Percentiles rank a stretch among this genome's conserved stretches.
Conservation (phyloP, 1,140 invertebrate species). For the Leptopilina clavipes region DNA sequence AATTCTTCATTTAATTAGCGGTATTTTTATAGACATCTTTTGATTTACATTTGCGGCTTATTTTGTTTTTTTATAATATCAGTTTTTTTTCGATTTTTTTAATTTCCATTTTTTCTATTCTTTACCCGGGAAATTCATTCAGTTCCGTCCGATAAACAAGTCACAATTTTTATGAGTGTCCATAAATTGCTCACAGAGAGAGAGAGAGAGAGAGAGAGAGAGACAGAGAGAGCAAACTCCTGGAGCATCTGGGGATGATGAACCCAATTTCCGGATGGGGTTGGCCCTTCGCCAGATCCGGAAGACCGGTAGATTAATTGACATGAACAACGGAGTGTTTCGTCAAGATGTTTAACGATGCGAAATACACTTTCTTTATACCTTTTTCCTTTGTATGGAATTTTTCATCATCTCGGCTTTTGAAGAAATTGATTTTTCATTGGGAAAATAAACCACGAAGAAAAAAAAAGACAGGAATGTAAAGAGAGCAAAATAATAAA, state of each 20-base stretch:
- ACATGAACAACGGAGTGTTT: constrained; percentile 55
- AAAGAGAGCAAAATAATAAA: no score
- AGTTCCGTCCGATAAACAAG: constrained; percentile 25
- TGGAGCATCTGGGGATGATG: constrained; percentile 52
- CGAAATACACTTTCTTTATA: neutral
- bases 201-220: no score
- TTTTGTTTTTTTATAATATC: no score
- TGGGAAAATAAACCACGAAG: no score
- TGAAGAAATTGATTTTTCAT: no score
- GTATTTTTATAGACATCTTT: no score
- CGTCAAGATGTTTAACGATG: constrained; percentile 29
- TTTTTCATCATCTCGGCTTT: neutral
- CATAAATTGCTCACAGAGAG: constrained; percentile 45
- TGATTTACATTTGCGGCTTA: no score
- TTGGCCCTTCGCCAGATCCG: constrained; percentile 55
- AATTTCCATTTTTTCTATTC: constrained; percentile 23
- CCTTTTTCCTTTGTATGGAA: neutral
- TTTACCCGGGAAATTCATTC: neutral
- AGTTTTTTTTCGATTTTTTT: neutral
- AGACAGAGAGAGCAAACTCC: constrained; percentile 40
- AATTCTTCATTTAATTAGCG: no score
- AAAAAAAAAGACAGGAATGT: no score
- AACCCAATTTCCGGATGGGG: constrained; percentile 50
- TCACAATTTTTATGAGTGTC: neutral
- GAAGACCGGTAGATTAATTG: constrained; percentile 63